phyloP scores from a whole-genome alignment of 37 sponge, comb jelly and placozoan species.

The Hexactinellida sp. region DNA sequence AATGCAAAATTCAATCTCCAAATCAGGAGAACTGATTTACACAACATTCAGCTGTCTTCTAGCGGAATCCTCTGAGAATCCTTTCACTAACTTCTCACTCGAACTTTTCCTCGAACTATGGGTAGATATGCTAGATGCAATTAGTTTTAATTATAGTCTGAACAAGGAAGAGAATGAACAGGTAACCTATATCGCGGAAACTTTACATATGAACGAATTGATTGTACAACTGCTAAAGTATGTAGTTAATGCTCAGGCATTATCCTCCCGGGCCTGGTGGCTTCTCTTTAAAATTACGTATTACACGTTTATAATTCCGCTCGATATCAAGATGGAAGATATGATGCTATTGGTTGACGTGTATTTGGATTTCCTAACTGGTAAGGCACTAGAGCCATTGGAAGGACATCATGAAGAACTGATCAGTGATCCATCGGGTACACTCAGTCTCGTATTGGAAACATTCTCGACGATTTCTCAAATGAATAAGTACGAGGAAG shows the following conservation, averaged over 20 bases:
- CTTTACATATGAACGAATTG: slow-evolving; percentile 6
- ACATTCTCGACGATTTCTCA: not conserved
- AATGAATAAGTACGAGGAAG: not conserved
- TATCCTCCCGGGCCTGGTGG: slow-evolving; percentile 1
- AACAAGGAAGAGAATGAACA: slow-evolving; percentile 15
- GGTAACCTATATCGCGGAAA: slow-evolving; percentile 4
- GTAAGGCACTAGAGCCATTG: not conserved
- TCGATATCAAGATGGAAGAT: not conserved
- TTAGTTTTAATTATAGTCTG: not conserved
- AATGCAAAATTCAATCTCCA: slow-evolving; percentile 11
- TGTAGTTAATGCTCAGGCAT: not conserved
- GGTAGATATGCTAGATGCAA: slow-evolving; percentile 17
- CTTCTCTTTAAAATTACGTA: slow-evolving; percentile 3
- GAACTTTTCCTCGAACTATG: slow-evolving; percentile 14
- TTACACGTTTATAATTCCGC: not conserved
- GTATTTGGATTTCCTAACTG: slow-evolving; percentile 11
- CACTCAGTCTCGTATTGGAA: slow-evolving; percentile 6
- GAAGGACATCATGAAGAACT: slow-evolving; percentile 13
- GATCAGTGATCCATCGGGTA: not conserved
- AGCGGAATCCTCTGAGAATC: slow-evolving; percentile 6
- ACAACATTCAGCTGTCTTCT: not conserved
- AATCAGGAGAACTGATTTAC: slow-evolving; percentile 10
- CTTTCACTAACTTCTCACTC: slow-evolving; percentile 13
- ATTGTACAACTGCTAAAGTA: slow-evolving; percentile 1
- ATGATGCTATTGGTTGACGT: slow-evolving; percentile 1